Conservation (phyloP, 2,113 vertebrate genomes). For the Myocastor coypus region DNA sequence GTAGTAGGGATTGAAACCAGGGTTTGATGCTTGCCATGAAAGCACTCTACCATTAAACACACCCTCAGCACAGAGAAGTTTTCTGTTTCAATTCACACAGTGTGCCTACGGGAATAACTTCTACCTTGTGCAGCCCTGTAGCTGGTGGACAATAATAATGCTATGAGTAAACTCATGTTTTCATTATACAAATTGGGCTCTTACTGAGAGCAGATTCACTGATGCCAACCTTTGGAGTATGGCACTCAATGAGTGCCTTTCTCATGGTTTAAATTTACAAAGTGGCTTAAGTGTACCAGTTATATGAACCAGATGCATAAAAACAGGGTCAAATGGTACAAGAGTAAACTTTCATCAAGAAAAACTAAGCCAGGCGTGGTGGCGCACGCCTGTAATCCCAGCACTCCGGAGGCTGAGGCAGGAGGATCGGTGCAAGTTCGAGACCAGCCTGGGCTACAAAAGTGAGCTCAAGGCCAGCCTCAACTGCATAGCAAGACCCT, state of each 20-base stretch:
- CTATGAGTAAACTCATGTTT: background rate
- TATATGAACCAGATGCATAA: background rate
- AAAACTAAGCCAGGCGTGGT: too few species aligned
- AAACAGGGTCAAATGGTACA: background rate
- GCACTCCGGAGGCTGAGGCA: too few species aligned
- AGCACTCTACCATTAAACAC: background rate
- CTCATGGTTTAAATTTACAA: background rate
- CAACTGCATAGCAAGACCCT: too few species aligned
- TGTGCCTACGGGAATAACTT: background rate
- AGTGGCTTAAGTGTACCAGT: background rate
- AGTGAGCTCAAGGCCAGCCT: too few species aligned
- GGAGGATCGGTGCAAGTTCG: too few species aligned
- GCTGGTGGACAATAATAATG: background rate
- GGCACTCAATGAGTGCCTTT: background rate
- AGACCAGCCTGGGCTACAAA: too few species aligned
- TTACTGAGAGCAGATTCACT: background rate
- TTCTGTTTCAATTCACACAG: background rate
- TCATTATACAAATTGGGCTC: background rate
- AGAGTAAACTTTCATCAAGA: background rate
- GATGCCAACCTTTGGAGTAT: background rate
- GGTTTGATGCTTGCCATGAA: background rate
- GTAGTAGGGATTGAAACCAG: background rate
- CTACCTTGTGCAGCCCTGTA: background rate
- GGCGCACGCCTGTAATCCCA: too few species aligned
- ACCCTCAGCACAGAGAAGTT: background rate